Evolutionary conservation across 2,113 vertebrate genomes (phyloP).

Genomic region (Clinocottus analis): DNA sequence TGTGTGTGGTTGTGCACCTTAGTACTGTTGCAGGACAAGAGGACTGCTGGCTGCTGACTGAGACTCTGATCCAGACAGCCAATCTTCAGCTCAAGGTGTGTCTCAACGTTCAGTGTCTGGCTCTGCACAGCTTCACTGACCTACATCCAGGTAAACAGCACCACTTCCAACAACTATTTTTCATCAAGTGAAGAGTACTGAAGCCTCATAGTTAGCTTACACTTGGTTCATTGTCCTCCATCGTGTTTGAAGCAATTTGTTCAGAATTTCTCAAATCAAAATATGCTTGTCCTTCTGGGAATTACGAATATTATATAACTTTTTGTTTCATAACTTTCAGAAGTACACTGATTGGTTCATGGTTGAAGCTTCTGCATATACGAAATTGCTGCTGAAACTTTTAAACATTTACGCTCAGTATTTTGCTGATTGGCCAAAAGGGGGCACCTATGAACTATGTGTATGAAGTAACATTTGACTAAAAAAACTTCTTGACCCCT

Average conservation of each 20-base stretch:
- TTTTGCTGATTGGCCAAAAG: constrained; percentile 2
- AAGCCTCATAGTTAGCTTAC: neutral
- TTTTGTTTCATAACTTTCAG: neutral
- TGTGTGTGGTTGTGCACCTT: constrained; percentile 13
- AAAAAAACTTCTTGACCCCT: neutral
- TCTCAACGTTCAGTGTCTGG: constrained; percentile 91
- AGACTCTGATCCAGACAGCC: constrained; percentile 88
- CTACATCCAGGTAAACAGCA: constrained; percentile 90
- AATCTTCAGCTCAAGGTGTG: constrained; percentile 95
- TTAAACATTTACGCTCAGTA: neutral
- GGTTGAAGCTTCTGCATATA: neutral
- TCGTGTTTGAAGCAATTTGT: neutral
- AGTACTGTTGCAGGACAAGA: constrained; percentile 92
- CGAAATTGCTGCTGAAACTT: neutral
- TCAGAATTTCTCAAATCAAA: neutral
- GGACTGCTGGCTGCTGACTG: constrained; percentile 96
- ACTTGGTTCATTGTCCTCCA: neutral
- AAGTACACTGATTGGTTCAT: neutral
- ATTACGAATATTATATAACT: neutral
- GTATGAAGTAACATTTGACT: neutral
- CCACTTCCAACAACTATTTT: neutral
- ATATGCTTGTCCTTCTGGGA: neutral
- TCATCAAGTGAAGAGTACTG: neutral
- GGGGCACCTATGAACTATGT: neutral
- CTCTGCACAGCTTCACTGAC: constrained; percentile 94